Percentiles rank a stretch among this genome's conserved stretches.
These are phyloP conservation scores for Conchocele bisecta DNA, from an alignment of 2,888 invertebrate genomes.

Conservation along the genomic window DNA sequence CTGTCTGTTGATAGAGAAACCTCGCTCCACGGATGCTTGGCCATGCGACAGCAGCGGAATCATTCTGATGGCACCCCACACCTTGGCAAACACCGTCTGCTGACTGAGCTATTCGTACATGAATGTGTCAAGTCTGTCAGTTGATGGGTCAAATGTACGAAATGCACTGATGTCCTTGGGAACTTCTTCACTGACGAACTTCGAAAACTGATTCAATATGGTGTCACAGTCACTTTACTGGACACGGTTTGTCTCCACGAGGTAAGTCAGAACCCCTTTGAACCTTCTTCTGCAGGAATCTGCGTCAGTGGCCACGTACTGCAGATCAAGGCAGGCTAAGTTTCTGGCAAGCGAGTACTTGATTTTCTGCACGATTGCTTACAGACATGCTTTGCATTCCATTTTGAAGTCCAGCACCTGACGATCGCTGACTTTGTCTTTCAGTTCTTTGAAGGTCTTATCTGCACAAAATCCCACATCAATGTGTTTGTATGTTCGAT, in stretches of 20 bases:
- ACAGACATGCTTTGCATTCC: conserved; percentile 7
- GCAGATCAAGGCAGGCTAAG: conserved; percentile 6
- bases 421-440: conserved; percentile 10
- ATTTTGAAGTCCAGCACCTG: conserved; percentile 15
- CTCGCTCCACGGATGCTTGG: conserved; percentile 31
- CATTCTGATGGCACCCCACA: conserved; percentile 15
- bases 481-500: conserved; percentile 6
- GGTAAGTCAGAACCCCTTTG: conserved; percentile 15
- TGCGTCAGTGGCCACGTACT: background rate
- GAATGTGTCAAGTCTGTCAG: conserved; percentile 20
- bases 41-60: conserved; percentile 28
- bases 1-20: conserved; percentile 22
- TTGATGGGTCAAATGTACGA: conserved; percentile 1
- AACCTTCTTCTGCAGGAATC: conserved; percentile 10
- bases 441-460: conserved; percentile 6
- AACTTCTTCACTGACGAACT: conserved; percentile 2
- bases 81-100: background rate
- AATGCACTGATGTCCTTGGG: background rate
- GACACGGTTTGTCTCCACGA: background rate
- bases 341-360: conserved; percentile 23
- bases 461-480: conserved; percentile 31
- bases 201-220: conserved; percentile 1
- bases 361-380: conserved; percentile 8
- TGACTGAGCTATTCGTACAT: conserved; percentile 1
- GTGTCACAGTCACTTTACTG: conserved; percentile 19